Conservation (phyloP, 2,797 vertebrate genomes). For the Hippopotamyrus pictus region DNA sequence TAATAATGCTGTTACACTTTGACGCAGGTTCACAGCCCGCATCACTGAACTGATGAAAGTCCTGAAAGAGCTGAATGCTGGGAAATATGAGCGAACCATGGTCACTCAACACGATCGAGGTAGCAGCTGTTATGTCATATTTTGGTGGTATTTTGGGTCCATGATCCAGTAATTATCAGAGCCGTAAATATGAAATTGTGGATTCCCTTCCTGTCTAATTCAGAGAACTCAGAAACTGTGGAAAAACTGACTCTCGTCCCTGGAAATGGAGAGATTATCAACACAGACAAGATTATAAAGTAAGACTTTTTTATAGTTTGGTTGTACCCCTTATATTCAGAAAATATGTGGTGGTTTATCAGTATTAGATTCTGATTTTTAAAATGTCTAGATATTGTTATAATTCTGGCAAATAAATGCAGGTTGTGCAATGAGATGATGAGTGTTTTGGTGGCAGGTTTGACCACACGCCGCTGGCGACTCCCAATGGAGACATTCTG, state of each 20-base stretch:
- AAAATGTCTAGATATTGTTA: neutral
- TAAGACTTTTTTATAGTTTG: conserved; percentile 44
- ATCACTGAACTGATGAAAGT: conserved; percentile 96
- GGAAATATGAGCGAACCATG: conserved; percentile 96
- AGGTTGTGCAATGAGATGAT: neutral
- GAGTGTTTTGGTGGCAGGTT: conserved; percentile 62
- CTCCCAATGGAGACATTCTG: conserved; percentile 91
- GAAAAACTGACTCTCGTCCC: conserved; percentile 68
- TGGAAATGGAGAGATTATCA: conserved; percentile 80
- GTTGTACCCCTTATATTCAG: neutral
- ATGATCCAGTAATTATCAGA: neutral
- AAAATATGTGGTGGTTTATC: neutral
- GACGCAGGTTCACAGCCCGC: conserved; percentile 81
- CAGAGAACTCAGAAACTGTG: conserved; percentile 53
- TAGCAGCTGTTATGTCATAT: conserved; percentile 36
- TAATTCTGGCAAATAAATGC: neutral
- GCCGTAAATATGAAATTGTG: neutral
- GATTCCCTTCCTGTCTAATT: conserved; percentile 10
- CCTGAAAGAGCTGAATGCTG: conserved; percentile 85
- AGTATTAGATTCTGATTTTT: neutral
- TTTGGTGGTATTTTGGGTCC: neutral
- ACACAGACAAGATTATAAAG: conserved; percentile 87
- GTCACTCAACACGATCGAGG: conserved; percentile 78
- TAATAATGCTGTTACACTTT: neutral
- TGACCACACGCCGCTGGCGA: conserved; percentile 85